Evolutionary conservation across 2,113 vertebrate species (phyloP).

Genomic region (Symphodus melops): DNA sequence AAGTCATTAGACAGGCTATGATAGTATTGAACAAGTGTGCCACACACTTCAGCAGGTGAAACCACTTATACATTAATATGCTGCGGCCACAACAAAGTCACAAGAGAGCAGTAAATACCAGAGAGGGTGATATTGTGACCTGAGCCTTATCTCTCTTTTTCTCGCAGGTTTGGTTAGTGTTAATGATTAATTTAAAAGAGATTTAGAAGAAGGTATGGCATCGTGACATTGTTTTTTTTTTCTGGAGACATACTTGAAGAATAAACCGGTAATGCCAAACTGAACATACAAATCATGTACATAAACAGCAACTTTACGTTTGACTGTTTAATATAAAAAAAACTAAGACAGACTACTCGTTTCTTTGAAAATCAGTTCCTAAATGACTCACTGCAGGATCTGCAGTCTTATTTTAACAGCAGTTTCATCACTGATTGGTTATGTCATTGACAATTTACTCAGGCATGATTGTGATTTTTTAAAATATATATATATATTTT

Average conservation of each 20-base stretch:
- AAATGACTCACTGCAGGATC: no score
- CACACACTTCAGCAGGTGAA: slow-evolving; percentile 52
- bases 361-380: no score
- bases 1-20: neutral
- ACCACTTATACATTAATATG: slow-evolving; percentile 59
- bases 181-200: slow-evolving; percentile 74
- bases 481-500: no score
- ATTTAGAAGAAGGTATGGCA: slow-evolving; percentile 55
- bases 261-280: neutral
- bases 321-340: no score
- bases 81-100: slow-evolving; percentile 68
- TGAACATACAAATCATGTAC: neutral
- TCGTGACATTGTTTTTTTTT: slow-evolving; percentile 8
- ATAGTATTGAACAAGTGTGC: neutral
- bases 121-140: slow-evolving; percentile 67
- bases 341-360: no score
- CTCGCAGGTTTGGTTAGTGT: slow-evolving; percentile 70
- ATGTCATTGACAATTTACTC: no score
- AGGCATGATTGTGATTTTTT: no score
- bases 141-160: slow-evolving; percentile 58
- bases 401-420: no score
- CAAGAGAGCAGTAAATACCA: slow-evolving; percentile 79
- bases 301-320: no score
- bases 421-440: no score
- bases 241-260: neutral